Percentiles rank a stretch among this genome's conserved stretches.
Conservation (phyloP, 2,113 vertebrate species). For the Tamias sibiricus region DNA sequence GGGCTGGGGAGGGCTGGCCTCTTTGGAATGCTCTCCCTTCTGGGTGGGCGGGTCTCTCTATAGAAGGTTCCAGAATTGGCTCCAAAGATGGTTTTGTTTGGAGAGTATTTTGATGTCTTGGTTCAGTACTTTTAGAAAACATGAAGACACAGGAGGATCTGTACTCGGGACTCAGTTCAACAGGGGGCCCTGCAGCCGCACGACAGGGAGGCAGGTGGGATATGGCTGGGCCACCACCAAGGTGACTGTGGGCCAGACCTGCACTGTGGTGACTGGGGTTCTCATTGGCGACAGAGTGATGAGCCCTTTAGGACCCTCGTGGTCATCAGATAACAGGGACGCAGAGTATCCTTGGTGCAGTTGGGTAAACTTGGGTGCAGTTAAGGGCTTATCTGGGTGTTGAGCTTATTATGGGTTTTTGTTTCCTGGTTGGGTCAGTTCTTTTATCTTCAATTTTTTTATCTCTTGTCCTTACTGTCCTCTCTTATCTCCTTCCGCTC, state of each 20-base stretch:
- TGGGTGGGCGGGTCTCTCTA: background rate
- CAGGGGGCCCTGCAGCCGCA: background rate
- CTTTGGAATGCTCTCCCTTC: background rate
- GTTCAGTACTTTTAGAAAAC: slow-evolving; percentile 54
- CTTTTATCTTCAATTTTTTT: background rate
- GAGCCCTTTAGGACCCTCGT: background rate
- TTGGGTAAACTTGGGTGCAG: background rate
- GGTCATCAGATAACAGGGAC: background rate
- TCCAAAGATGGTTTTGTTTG: slow-evolving; percentile 31
- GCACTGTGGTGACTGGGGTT: fast-evolving
- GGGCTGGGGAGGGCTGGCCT: background rate
- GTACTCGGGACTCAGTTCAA: background rate
- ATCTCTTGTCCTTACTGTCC: background rate
- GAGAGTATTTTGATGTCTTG: slow-evolving; percentile 50
- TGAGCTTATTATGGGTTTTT: background rate
- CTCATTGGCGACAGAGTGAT: background rate
- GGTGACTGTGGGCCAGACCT: too few species aligned
- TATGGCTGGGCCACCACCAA: fast-evolving
- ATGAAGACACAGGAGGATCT: background rate
- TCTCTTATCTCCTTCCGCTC: background rate
- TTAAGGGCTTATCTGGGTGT: background rate
- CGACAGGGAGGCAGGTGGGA: fast-evolving
- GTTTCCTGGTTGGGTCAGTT: background rate
- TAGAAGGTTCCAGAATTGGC: background rate
- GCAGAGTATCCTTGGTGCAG: too few species aligned